Percentiles rank a stretch among this genome's conserved stretches.
These are phyloP conservation scores for Reticulitermes speratus DNA, from an alignment of 1,140 invertebrate genomes.

Conservation along the genomic window DNA sequence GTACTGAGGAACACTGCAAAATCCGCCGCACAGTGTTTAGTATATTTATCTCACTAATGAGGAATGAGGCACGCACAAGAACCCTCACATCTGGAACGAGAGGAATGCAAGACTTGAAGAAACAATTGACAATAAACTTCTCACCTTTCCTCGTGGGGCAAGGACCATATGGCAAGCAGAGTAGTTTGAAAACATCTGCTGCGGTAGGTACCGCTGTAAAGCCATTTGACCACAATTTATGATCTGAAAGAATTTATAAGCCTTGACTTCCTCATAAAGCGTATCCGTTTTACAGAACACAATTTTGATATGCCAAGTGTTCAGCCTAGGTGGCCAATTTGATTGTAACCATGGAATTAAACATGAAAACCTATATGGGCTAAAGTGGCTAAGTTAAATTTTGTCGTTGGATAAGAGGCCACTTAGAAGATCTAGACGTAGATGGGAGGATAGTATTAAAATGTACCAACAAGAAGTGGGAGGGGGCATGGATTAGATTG, in stretches of 20 bases:
- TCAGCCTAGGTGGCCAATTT: neutral
- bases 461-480: too few relatives aligned
- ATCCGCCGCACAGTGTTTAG: neutral
- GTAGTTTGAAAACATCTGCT: neutral
- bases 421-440: too few relatives aligned
- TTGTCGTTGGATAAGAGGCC: too few relatives aligned
- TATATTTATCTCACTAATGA: neutral
- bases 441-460: too few relatives aligned
- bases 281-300: neutral
- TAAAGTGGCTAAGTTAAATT: too few relatives aligned
- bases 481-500: too few relatives aligned
- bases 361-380: neutral
- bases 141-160: neutral
- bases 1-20: neutral
- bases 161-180: neutral
- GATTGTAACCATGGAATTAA: neutral
- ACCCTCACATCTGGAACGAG: neutral
- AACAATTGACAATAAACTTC: conserved; percentile 13
- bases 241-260: neutral
- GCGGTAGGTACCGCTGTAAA: neutral
- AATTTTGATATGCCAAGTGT: neutral
- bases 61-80: neutral
- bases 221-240: neutral
- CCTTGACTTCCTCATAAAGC: neutral
- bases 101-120: neutral